Evolutionary conservation across 35 echinoderm and acorn worm genomes (phyloP).

Genomic region (Nesometra sesokonis): DNA sequence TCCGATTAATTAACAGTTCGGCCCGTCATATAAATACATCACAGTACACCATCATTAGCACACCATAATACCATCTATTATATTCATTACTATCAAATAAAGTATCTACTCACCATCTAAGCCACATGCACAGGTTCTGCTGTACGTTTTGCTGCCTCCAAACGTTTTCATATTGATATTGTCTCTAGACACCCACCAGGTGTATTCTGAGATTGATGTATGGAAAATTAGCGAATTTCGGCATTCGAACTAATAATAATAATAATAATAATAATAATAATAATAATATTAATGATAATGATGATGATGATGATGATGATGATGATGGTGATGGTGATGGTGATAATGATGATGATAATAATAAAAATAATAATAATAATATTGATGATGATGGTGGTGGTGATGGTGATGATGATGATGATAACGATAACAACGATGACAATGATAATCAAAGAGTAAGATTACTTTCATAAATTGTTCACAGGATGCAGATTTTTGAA

Average conservation of each 20-base stretch:
- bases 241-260: background rate
- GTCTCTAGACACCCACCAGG: background rate
- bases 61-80: no score
- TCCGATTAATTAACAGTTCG: no score
- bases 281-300: background rate
- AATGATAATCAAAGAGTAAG: no score
- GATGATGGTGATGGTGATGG: slow-evolving; percentile 20
- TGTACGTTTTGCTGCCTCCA: background rate
- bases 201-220: background rate
- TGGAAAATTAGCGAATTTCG: no score
- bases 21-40: no score
- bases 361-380: background rate
- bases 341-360: background rate
- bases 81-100: no score
- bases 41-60: no score
- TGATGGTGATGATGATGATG: background rate
- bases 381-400: background rate
- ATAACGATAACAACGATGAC: background rate
- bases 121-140: background rate
- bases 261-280: background rate
- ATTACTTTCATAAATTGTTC: background rate
- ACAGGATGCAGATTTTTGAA: background rate
- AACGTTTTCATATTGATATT: background rate
- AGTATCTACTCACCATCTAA: background rate
- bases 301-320: slow-evolving; percentile 2